These are phyloP conservation scores for Notocelia uddmanniana DNA, from an alignment of 2,888 invertebrate species.

Conservation along the genomic window DNA sequence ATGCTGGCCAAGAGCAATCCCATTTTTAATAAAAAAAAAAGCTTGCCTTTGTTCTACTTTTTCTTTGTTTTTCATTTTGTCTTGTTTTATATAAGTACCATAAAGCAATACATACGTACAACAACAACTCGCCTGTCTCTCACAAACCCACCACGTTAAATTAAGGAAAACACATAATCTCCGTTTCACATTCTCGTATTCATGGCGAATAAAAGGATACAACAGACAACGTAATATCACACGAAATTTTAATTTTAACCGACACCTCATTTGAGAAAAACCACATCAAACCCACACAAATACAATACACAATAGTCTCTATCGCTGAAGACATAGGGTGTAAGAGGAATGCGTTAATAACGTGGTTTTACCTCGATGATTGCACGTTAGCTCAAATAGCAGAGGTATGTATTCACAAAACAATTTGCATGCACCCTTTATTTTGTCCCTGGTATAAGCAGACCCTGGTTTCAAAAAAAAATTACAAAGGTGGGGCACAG, in stretches of 20 bases:
- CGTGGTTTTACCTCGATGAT: constrained; percentile 40
- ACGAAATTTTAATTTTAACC: constrained; percentile 38
- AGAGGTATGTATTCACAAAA: background rate
- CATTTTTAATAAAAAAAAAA: too few species aligned
- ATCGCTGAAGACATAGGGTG: background rate
- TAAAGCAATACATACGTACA: too few species aligned
- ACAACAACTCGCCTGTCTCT: background rate
- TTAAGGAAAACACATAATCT: constrained; percentile 16
- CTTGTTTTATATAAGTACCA: too few species aligned
- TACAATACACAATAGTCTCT: background rate
- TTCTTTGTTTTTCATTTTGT: too few species aligned
- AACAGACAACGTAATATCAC: constrained; percentile 35
- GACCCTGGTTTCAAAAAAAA: background rate
- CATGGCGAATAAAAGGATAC: constrained; percentile 31
- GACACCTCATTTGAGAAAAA: constrained; percentile 32
- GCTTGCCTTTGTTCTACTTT: too few species aligned
- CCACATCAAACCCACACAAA: background rate
- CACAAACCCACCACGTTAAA: background rate
- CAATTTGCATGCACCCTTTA: background rate
- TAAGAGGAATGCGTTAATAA: background rate
- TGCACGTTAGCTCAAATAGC: constrained; percentile 45
- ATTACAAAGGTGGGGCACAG: too few species aligned
- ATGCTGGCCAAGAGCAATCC: too few species aligned
- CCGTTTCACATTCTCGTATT: constrained; percentile 19
- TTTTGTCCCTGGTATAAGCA: background rate